These are phyloP conservation scores for Ellobium chinense DNA, from an alignment of 2,888 invertebrate genomes.

Conservation along the genomic window DNA sequence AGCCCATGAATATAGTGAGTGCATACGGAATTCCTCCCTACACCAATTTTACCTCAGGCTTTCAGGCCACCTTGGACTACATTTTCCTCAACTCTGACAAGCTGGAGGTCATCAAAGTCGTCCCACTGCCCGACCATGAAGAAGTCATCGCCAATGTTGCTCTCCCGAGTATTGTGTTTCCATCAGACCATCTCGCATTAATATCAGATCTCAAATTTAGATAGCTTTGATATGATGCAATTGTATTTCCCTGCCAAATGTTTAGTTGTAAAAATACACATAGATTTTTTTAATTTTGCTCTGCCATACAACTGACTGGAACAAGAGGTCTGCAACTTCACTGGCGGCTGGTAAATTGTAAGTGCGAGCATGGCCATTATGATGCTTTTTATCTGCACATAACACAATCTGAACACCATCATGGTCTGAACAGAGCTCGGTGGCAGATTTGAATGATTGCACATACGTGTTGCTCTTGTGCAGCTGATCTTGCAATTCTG, in stretches of 20 bases:
- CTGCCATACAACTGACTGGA: too few relatives aligned
- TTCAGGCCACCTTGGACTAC: constrained; percentile 94
- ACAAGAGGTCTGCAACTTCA: background rate
- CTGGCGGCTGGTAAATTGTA: constrained; percentile 1
- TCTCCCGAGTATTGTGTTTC: constrained; percentile 92
- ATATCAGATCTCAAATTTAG: constrained; percentile 79
- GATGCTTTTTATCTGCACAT: background rate
- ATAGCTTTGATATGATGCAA: too few relatives aligned
- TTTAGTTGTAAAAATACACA: too few relatives aligned
- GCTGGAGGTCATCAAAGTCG: constrained; percentile 81
- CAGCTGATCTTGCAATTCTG: background rate
- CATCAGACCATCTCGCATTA: constrained; percentile 95
- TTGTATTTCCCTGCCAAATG: too few relatives aligned
- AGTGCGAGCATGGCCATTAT: background rate
- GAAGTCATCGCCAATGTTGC: constrained; percentile 87
- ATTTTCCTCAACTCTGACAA: constrained; percentile 87
- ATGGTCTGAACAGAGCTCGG: background rate
- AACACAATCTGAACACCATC: background rate
- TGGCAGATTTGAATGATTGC: background rate
- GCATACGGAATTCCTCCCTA: constrained; percentile 91
- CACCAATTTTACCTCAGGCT: constrained; percentile 91
- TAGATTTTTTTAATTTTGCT: too few relatives aligned
- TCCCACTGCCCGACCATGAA: constrained; percentile 89
- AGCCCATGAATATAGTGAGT: constrained; percentile 85
- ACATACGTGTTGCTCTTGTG: background rate